phyloP scores from a whole-genome alignment of 1,140 invertebrate species.

The Drosophila asahinai region DNA sequence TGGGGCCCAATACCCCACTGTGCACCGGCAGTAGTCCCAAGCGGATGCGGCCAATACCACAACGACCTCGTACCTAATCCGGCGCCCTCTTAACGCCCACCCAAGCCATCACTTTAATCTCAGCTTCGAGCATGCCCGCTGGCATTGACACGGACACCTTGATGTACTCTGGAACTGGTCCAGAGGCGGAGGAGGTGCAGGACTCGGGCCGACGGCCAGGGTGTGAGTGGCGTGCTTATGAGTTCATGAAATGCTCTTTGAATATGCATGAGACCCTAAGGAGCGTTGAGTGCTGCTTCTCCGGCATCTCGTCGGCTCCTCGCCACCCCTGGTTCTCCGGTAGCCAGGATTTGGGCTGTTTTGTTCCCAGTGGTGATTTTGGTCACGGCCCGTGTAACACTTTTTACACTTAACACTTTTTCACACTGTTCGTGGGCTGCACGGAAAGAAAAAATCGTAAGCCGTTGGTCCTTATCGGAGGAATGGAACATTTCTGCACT shows the following conservation, averaged over 20 bases:
- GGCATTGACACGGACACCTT: constrained; percentile 50
- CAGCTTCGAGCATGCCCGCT: constrained; percentile 30
- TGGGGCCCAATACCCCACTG: no score
- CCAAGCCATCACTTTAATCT: constrained; percentile 32
- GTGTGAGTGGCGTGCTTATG: constrained; percentile 77
- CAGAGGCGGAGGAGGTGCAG: constrained; percentile 2
- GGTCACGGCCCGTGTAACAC: constrained; percentile 40
- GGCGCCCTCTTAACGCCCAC: neutral
- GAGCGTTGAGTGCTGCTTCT: constrained; percentile 71
- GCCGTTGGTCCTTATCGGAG: no score
- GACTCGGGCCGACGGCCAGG: constrained; percentile 19
- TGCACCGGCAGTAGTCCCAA: neutral
- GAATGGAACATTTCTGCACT: no score
- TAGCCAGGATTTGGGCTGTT: constrained; percentile 33
- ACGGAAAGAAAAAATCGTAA: neutral
- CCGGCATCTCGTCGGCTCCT: constrained; percentile 14
- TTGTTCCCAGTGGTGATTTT: constrained; percentile 47
- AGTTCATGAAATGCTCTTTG: constrained; percentile 81
- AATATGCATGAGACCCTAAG: constrained; percentile 82
- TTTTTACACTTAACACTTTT: constrained; percentile 37
- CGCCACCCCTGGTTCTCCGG: neutral
- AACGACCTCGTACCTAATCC: constrained; percentile 2
- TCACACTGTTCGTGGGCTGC: neutral
- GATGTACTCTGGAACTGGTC: constrained; percentile 8
- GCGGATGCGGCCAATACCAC: neutral